A percentile compares a stretch with the other conserved stretches of the same genome.
Evolutionary conservation across 2,888 invertebrate genomes (phyloP).

Genomic region (Drosophila pegasa): DNA sequence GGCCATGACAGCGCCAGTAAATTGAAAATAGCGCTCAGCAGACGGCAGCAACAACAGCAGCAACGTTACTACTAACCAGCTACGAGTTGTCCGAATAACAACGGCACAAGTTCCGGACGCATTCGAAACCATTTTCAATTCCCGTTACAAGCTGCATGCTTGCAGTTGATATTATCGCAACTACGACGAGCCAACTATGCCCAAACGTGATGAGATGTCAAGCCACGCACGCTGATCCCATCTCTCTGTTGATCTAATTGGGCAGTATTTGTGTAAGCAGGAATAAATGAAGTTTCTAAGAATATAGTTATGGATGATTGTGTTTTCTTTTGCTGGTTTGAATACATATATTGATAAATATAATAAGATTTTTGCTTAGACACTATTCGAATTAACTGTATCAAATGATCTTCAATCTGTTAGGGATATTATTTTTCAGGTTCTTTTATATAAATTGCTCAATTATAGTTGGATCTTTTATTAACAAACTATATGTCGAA

Average conservation of each 20-base stretch:
- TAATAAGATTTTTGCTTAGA: too few relatives aligned
- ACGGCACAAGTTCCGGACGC: conserved; percentile 19
- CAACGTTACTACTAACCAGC: conserved; percentile 14
- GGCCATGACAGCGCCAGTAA: conserved; percentile 75
- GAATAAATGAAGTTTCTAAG: too few relatives aligned
- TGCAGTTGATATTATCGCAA: conserved; percentile 28
- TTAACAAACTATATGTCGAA: too few relatives aligned
- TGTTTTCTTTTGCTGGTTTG: too few relatives aligned
- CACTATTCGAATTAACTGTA: too few relatives aligned
- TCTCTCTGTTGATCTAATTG: not conserved
- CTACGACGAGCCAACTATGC: too few relatives aligned
- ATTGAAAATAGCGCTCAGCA: conserved; percentile 69
- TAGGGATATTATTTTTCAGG: too few relatives aligned
- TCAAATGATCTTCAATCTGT: too few relatives aligned
- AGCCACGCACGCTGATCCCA: not conserved
- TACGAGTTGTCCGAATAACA: conserved; percentile 20
- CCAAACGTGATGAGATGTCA: not conserved
- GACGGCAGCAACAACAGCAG: conserved; percentile 25
- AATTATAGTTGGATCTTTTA: too few relatives aligned
- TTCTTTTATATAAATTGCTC: too few relatives aligned
- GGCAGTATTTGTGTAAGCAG: not conserved
- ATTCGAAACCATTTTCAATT: conserved; percentile 51
- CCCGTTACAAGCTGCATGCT: conserved; percentile 55
- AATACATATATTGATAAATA: too few relatives aligned
- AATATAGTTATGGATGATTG: too few relatives aligned